These are phyloP conservation scores for Drosophila ogumai DNA, from an alignment of 1,140 invertebrate genomes.

Conservation along the genomic window DNA sequence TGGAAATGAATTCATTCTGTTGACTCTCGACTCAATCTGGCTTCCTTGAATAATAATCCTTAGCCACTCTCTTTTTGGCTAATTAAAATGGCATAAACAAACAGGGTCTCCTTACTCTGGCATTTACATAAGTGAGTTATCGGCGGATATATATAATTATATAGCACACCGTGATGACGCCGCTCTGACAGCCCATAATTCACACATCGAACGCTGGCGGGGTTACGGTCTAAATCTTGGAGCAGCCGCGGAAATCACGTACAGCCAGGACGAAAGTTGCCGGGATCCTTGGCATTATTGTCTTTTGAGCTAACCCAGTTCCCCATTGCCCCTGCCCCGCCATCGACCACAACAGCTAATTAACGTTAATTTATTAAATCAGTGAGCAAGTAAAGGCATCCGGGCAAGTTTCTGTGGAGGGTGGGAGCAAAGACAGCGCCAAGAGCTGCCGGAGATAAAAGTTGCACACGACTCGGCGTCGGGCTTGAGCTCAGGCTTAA, in stretches of 20 bases:
- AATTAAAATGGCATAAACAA: conserved; percentile 75
- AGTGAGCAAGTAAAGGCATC: conserved; percentile 82
- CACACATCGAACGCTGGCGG: conserved; percentile 64
- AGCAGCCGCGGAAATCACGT: conserved; percentile 72
- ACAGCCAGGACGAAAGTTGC: conserved; percentile 66
- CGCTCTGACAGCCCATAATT: conserved; percentile 66
- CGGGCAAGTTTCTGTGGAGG: conserved; percentile 24
- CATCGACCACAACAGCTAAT: conserved; percentile 81
- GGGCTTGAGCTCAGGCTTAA: conserved; percentile 46
- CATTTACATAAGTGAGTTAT: conserved; percentile 64
- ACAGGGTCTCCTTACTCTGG: conserved; percentile 29
- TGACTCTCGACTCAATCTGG: conserved; percentile 27
- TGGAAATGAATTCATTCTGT: conserved; percentile 42
- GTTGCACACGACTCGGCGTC: conserved; percentile 71
- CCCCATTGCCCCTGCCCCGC: conserved; percentile 5
- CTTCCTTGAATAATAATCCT: conserved; percentile 33
- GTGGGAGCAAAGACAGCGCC: conserved; percentile 30
- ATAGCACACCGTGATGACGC: conserved; percentile 53
- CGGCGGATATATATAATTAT: conserved; percentile 26
- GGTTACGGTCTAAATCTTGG: conserved; percentile 58
- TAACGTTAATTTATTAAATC: conserved; percentile 85
- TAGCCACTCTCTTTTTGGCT: conserved; percentile 65
- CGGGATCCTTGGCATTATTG: conserved; percentile 76
- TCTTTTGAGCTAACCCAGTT: conserved; percentile 79
- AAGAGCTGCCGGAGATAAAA: conserved; percentile 66